These are phyloP conservation scores for Rhynchonycteris naso DNA, from an alignment of 2,797 vertebrate genomes.

Conservation along the genomic window DNA sequence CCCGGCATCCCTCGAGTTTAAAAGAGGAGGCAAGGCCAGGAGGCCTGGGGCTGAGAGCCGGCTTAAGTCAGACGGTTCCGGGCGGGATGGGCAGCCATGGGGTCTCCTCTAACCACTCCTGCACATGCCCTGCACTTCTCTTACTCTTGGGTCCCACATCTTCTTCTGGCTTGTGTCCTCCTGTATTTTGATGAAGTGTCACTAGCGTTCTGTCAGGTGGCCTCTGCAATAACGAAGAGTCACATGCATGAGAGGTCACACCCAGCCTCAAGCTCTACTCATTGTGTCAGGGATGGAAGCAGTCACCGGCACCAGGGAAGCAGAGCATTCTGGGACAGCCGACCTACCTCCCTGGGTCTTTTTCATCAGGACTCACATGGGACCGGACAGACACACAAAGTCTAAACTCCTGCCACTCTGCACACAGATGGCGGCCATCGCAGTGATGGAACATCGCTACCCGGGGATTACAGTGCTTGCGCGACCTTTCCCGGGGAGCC, in stretches of 20 bases:
- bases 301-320: too few relatives aligned
- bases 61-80: neutral
- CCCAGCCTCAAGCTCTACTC: neutral
- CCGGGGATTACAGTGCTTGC: neutral
- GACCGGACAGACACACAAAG: too few relatives aligned
- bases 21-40: neutral
- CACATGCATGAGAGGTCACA: neutral
- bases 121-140: neutral
- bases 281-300: neutral
- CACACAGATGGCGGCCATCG: neutral
- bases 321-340: neutral
- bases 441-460: neutral
- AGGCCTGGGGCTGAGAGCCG: neutral
- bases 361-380: neutral
- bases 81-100: neutral
- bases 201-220: neutral
- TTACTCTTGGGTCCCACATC: neutral
- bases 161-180: neutral
- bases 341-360: neutral
- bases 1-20: neutral
- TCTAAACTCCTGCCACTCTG: neutral
- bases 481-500: neutral
- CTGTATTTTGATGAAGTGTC: neutral
- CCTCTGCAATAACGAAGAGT: neutral
- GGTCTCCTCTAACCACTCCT: neutral